Evolutionary conservation across 2,797 vertebrate species (phyloP).

Genomic region (Prunella strophiata): DNA sequence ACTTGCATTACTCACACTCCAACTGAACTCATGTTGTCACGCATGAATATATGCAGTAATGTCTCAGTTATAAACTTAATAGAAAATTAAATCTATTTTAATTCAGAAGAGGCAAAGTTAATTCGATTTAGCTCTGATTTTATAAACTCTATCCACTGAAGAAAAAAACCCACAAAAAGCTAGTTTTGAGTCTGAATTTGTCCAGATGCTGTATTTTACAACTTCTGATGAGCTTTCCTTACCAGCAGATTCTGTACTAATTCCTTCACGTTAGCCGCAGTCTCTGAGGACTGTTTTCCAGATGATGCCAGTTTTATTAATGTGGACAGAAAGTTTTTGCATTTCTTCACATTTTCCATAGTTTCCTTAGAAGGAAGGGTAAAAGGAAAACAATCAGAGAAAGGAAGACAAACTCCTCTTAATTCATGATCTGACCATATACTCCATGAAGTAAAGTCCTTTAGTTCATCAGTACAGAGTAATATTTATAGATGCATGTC

Average conservation of each 20-base stretch:
- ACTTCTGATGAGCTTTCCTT: conserved; percentile 60
- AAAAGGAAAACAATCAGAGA: background rate
- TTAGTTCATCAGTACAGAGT: background rate
- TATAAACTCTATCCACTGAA: background rate
- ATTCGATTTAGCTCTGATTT: background rate
- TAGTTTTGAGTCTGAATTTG: background rate
- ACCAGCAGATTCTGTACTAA: conserved; percentile 95
- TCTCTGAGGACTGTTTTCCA: conserved; percentile 94
- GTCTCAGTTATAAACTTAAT: background rate
- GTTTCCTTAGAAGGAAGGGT: conserved; percentile 83
- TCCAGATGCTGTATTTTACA: background rate
- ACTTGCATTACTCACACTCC: background rate
- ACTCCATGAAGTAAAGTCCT: background rate
- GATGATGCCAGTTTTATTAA: conserved; percentile 96
- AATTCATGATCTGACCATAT: background rate
- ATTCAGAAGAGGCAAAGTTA: background rate
- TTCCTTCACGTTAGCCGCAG: conserved; percentile 92
- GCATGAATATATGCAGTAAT: background rate
- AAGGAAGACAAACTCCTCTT: background rate
- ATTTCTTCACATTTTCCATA: conserved; percentile 99
- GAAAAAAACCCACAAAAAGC: background rate
- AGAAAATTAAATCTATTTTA: background rate
- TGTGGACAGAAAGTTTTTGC: conserved; percentile 97
- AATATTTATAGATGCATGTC: background rate
- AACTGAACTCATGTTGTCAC: background rate